Conservation (phyloP, 2,797 vertebrate species). For the Acipenser ruthenus region DNA sequence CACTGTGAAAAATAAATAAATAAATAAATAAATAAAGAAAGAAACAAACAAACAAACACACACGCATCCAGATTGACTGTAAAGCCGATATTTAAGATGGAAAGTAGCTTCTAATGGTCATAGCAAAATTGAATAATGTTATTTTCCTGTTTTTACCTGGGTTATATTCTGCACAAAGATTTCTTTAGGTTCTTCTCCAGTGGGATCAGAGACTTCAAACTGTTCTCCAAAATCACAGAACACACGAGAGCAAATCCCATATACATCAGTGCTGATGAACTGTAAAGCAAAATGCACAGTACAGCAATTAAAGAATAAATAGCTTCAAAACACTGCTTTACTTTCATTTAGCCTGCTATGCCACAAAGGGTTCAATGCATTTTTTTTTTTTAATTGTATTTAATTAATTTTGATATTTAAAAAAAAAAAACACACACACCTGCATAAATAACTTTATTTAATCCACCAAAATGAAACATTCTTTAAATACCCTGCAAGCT, state of each 20-base stretch:
- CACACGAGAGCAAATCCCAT: constrained; percentile 82
- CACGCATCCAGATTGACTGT: too few species aligned
- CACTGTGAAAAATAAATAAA: too few species aligned
- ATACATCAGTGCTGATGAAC: constrained; percentile 85
- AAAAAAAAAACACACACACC: too few species aligned
- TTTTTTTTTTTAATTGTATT: constrained; percentile 1
- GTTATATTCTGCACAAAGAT: constrained; percentile 92
- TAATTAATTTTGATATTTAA: background rate
- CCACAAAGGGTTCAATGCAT: background rate
- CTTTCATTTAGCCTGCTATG: background rate
- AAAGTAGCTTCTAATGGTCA: too few species aligned
- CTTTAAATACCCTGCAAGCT: too few species aligned
- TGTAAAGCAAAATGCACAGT: constrained; percentile 28
- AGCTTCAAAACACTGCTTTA: background rate
- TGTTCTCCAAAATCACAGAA: constrained; percentile 95
- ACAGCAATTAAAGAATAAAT: background rate
- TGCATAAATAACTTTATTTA: too few species aligned
- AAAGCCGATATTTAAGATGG: too few species aligned
- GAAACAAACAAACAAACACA: too few species aligned
- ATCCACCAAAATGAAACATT: too few species aligned
- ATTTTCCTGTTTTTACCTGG: constrained; percentile 57
- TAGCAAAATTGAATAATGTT: background rate
- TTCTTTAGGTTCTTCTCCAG: constrained; percentile 93
- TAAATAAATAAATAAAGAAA: too few species aligned
- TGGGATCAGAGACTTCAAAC: constrained; percentile 91